Conservation (phyloP, 2,797 vertebrate species). For the Poeciliopsis paucimaculata region DNA sequence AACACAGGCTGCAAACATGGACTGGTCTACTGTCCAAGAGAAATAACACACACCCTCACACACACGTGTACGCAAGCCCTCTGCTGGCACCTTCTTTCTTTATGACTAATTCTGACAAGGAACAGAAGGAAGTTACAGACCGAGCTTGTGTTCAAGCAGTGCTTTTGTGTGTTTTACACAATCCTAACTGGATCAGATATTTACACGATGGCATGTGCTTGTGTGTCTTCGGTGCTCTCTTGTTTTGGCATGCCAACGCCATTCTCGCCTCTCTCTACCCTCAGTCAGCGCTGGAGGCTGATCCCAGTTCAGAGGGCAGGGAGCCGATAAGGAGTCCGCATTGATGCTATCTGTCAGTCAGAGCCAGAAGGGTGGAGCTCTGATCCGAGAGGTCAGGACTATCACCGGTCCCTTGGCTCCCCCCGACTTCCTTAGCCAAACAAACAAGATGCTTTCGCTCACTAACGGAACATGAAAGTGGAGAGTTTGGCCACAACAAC, state of each 20-base stretch:
- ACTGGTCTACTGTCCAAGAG: slow-evolving; percentile 63
- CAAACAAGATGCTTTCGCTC: slow-evolving; percentile 66
- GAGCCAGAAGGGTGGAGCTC: slow-evolving; percentile 71
- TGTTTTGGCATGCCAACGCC: slow-evolving; percentile 46
- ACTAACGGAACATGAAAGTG: slow-evolving; percentile 8
- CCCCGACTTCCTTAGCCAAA: slow-evolving; percentile 64
- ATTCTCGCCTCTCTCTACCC: slow-evolving; percentile 6
- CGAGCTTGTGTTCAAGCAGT: slow-evolving; percentile 15
- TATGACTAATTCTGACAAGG: slow-evolving; percentile 60
- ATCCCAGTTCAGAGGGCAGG: slow-evolving; percentile 67
- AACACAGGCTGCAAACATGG: slow-evolving; percentile 72
- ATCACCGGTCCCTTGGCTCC: slow-evolving; percentile 59
- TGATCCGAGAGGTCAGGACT: slow-evolving; percentile 64
- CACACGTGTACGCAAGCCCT: slow-evolving; percentile 42
- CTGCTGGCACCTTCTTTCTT: slow-evolving; percentile 44
- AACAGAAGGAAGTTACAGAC: slow-evolving; percentile 34
- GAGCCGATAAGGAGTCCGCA: slow-evolving; percentile 75
- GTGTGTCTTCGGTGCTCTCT: slow-evolving; percentile 41
- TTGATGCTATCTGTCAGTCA: slow-evolving; percentile 84
- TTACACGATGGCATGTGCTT: slow-evolving; percentile 32
- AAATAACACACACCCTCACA: slow-evolving; percentile 63
- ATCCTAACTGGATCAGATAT: slow-evolving; percentile 38
- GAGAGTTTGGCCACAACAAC: slow-evolving; percentile 25
- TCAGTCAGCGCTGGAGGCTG: slow-evolving; percentile 50
- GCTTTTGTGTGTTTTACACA: slow-evolving; percentile 1